Conservation (phyloP, 2,113 vertebrate species). For the Oncorhynchus keta region DNA sequence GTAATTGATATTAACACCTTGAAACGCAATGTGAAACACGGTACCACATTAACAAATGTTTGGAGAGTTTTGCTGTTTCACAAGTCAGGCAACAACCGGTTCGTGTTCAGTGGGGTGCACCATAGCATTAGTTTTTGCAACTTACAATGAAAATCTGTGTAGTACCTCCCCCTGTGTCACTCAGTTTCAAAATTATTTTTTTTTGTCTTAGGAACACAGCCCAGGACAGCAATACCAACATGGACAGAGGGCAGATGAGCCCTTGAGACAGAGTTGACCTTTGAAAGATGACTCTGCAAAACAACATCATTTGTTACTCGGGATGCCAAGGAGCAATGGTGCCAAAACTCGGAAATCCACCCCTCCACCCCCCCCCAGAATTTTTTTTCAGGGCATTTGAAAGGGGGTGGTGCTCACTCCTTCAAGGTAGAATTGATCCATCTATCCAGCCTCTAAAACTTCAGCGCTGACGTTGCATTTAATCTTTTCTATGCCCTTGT, state of each 20-base stretch:
- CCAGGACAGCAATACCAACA: not conserved
- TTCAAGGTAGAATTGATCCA: not conserved
- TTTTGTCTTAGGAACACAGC: too few relatives aligned
- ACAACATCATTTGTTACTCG: not conserved
- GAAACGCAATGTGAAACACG: slow-evolving; percentile 18
- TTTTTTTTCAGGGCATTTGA: slow-evolving; percentile 8
- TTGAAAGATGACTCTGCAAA: slow-evolving; percentile 1
- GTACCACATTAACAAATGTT: not conserved
- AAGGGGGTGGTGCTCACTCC: not conserved
- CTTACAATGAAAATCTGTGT: too few relatives aligned
- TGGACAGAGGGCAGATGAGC: not conserved
- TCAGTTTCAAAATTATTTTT: too few relatives aligned
- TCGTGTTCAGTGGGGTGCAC: too few relatives aligned
- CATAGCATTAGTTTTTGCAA: too few relatives aligned
- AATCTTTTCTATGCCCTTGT: not conserved
- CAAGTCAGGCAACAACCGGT: not conserved
- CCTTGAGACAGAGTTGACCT: not conserved
- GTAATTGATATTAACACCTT: slow-evolving; percentile 16
- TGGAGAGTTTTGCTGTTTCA: not conserved
- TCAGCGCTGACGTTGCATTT: not conserved
- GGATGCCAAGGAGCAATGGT: not conserved
- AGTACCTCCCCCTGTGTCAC: too few relatives aligned
- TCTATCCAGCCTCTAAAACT: not conserved
- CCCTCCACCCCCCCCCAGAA: too few relatives aligned
- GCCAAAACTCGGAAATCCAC: not conserved